Percentiles rank a stretch among this genome's conserved stretches.
Conservation (phyloP, 2,888 invertebrate genomes). For the Stenodera caucasica region DNA sequence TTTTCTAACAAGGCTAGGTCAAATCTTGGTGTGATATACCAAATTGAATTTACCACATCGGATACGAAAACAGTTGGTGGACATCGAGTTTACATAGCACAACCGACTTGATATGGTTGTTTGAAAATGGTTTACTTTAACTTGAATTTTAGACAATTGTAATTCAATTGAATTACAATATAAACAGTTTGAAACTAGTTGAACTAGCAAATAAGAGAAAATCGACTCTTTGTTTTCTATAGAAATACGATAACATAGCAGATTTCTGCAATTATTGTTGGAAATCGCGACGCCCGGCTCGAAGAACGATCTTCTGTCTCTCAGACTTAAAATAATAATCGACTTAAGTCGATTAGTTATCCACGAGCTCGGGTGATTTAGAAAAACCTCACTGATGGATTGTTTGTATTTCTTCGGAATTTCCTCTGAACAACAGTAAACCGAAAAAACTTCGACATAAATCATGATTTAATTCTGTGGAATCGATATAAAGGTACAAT, state of each 20-base stretch:
- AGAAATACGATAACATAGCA: neutral
- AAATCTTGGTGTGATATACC: slow-evolving; percentile 24
- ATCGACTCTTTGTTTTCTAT: neutral
- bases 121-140: neutral
- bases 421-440: neutral
- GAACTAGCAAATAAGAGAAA: neutral
- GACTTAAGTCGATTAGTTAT: neutral
- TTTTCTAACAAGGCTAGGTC: slow-evolving; percentile 23
- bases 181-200: neutral
- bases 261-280: no score
- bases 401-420: neutral
- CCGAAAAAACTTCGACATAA: neutral
- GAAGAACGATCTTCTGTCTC: no score
- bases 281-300: no score
- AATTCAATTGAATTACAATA: neutral
- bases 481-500: neutral
- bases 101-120: slow-evolving; percentile 7
- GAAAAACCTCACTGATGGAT: neutral
- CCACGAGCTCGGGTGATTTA: neutral
- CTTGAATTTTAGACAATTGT: neutral
- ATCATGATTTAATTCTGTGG: slow-evolving; percentile 6
- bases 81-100: slow-evolving; percentile 6
- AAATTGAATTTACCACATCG: slow-evolving; percentile 29
- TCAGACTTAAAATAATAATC: no score
- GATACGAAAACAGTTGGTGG: slow-evolving; percentile 22